phyloP scores from a whole-genome alignment of 2,113 vertebrate species.

The Tragelaphus scriptus region DNA sequence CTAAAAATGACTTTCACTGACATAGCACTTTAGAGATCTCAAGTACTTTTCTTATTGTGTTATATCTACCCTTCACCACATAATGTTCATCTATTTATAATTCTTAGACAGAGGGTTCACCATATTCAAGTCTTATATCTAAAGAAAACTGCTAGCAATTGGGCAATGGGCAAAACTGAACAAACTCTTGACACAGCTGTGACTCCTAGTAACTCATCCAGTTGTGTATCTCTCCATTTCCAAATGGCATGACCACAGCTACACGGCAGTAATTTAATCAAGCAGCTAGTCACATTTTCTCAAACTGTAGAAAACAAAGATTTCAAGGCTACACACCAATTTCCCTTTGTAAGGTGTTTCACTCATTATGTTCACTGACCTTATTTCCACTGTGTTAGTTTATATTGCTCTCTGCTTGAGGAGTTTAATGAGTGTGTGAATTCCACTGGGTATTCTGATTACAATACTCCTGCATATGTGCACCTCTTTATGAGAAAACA shows the following conservation, averaged over 20 bases:
- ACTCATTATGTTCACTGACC: conserved; percentile 68
- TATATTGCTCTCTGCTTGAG: conserved; percentile 69
- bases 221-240: neutral
- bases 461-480: conserved; percentile 42
- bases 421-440: conserved; percentile 65
- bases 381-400: conserved; percentile 73
- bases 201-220: neutral
- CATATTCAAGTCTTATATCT: neutral
- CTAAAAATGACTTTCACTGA: neutral
- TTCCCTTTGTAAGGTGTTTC: conserved; percentile 62
- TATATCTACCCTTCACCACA: neutral
- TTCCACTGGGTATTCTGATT: conserved; percentile 63
- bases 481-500: conserved; percentile 50
- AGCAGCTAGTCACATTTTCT: conserved; percentile 28
- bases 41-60: neutral
- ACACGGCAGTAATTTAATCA: neutral
- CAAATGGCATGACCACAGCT: neutral
- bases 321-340: conserved; percentile 64
- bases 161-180: neutral
- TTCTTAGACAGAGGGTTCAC: neutral
- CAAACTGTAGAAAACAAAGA: conserved; percentile 45
- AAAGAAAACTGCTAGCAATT: neutral
- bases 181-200: neutral
- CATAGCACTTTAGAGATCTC: neutral
- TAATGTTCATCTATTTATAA: neutral